phyloP scores from a whole-genome alignment of 2,113 vertebrate species.

The Istiophorus platypterus region DNA sequence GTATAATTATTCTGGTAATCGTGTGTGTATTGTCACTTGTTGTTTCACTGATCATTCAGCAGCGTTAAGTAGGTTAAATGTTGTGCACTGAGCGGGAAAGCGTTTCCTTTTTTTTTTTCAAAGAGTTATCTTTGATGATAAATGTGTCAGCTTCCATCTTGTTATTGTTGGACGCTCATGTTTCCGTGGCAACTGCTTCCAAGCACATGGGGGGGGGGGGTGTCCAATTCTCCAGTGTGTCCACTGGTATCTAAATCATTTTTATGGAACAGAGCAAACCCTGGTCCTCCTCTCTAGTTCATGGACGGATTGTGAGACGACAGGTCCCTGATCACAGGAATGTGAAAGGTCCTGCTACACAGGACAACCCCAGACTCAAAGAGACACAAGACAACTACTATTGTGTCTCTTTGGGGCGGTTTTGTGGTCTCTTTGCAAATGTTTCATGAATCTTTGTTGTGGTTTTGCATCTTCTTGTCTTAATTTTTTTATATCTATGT shows the following conservation, averaged over 20 bases:
- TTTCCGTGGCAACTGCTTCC: slow-evolving; percentile 8
- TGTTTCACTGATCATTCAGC: not conserved
- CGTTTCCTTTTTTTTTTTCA: not conserved
- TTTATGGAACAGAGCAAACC: not conserved
- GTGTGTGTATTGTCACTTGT: not conserved
- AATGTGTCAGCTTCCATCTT: slow-evolving; percentile 1
- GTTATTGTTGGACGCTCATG: not conserved
- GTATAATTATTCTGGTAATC: not conserved
- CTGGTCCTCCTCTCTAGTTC: too few species aligned
- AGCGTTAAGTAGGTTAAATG: slow-evolving; percentile 3
- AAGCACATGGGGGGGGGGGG: too few species aligned
- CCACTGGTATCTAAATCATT: not conserved
- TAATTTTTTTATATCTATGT: too few species aligned
- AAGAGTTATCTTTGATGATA: not conserved
- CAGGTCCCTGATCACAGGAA: too few species aligned
- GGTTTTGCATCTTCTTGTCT: too few species aligned
- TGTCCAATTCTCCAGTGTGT: not conserved
- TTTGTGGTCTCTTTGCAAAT: too few species aligned
- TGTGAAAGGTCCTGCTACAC: too few species aligned
- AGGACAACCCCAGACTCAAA: too few species aligned
- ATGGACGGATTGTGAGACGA: too few species aligned
- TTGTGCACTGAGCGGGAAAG: slow-evolving; percentile 13
- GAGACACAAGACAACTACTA: too few species aligned
- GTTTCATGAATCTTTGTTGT: too few species aligned
- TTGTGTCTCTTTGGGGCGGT: too few species aligned